Conservation (phyloP, 2,113 vertebrate genomes). For the Bothrops jararaca region DNA sequence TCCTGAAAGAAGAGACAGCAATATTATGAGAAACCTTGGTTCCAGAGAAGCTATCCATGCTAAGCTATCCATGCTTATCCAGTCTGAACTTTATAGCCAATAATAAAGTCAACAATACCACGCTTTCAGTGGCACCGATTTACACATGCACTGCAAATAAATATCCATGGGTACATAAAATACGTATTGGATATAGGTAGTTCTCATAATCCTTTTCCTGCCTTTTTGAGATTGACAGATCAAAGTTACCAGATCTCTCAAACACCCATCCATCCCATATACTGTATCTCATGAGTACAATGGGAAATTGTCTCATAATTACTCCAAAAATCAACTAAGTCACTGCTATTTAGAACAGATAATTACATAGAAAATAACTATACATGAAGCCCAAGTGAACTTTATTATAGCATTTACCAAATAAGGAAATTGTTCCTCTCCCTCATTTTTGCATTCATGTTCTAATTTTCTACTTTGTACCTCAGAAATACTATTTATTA, state of each 20-base stretch:
- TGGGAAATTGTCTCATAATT: background rate
- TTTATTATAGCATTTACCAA: background rate
- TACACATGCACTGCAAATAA: background rate
- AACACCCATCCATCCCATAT: background rate
- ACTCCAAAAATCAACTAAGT: background rate
- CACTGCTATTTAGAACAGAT: background rate
- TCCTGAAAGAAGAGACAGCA: constrained; percentile 66
- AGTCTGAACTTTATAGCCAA: background rate
- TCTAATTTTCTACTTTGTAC: background rate
- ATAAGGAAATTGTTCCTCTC: background rate
- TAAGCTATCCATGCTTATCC: too few species aligned
- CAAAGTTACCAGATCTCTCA: background rate
- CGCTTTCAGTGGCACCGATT: background rate
- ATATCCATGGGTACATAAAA: background rate
- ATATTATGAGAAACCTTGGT: background rate
- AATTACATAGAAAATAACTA: background rate
- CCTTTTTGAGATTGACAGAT: background rate
- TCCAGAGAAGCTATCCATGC: background rate
- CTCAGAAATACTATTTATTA: background rate
- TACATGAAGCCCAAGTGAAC: background rate
- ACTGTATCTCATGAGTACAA: background rate
- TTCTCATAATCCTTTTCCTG: background rate
- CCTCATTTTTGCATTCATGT: background rate
- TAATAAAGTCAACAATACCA: background rate
- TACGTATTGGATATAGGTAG: background rate